Conservation (phyloP, 1,140 invertebrate genomes). For the Bombus turneri region DNA sequence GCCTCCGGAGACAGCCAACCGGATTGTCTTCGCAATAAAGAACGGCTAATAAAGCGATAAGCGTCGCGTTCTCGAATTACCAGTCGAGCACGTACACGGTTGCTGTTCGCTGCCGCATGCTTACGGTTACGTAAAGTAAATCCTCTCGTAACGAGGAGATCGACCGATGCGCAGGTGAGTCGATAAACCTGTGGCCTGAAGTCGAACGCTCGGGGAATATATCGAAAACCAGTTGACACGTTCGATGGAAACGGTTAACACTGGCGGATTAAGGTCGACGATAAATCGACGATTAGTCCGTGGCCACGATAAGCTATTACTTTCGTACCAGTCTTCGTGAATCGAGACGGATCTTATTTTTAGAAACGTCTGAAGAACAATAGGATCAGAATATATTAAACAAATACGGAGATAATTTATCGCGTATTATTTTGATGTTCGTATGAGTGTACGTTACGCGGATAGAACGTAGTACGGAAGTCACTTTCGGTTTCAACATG, state of each 20-base stretch:
- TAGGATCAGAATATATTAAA: neutral
- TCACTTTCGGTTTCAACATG: neutral
- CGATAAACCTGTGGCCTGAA: neutral
- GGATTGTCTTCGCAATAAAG: conserved; percentile 59
- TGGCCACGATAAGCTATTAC: neutral
- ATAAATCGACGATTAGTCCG: neutral
- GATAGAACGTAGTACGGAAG: neutral
- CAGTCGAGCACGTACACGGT: conserved; percentile 41
- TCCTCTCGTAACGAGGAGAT: conserved; percentile 38
- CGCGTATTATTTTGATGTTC: neutral
- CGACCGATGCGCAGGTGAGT: neutral
- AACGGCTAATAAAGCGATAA: conserved; percentile 65
- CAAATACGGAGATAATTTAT: neutral
- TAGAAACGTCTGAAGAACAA: neutral
- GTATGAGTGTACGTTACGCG: too few species aligned
- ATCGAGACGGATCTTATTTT: neutral
- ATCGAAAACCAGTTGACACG: neutral
- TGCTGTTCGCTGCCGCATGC: conserved; percentile 37
- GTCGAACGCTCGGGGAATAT: neutral
- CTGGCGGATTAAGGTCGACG: neutral
- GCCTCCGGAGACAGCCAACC: conserved; percentile 30
- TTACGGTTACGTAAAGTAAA: conserved; percentile 61
- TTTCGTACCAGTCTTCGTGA: neutral
- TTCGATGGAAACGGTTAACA: neutral
- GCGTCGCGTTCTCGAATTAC: conserved; percentile 56